Base-by-base conservation (phyloP, 1,140 invertebrate species). In the Homalodisca vitripennis region DNA sequence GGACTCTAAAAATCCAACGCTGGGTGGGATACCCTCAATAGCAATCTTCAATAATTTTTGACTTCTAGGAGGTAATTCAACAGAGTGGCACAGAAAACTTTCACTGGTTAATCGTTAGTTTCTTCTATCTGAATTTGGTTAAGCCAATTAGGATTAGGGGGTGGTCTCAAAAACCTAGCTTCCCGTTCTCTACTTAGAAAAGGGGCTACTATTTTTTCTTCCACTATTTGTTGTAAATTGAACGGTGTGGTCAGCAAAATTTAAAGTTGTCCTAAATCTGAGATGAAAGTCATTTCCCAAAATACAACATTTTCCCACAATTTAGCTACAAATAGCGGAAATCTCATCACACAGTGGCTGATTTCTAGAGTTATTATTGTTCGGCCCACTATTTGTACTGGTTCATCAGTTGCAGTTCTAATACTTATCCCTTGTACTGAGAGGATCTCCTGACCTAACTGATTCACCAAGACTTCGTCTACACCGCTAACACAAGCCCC, bases 321-420 rank as follows among this genome's bases (percentile, higher is more conserved):
- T 29, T 30, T 60, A 30, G 55, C 55, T 12, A 60, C 55, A 60
- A 60, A 60, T 26, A 60, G 13, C 13, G 55, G 55, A 60, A 60
- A 60, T 13, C 12, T 22, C 29, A 60, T 13, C 6, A 22, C 14
- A 14, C 14, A 60, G 10, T 13, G 10, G 14, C 10, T 22, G 24
- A 60, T 60, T 13, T 27, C 55, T 24, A 60, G 24, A 12, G 14
- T 24, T 14, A 60, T 24, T 26, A 27, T 26, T 30, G 48, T 53
- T 17, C 48, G 12, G 3, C 48, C 48, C 20, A 53, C 48, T 14
- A 53, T 53, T 20, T 53, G 12, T 12, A 53, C 48, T 53, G 48
- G 48, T 22, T 53, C 48, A 3, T 53, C 48, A 3, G 48, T 53
- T 14, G 48, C 48, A 3, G 48, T 53, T 22, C 20, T 53, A 6